A percentile compares a stretch with the other conserved stretches of the same genome.
Conservation (phyloP, 2,113 vertebrate genomes). For the Ancistrus triradiatus region DNA sequence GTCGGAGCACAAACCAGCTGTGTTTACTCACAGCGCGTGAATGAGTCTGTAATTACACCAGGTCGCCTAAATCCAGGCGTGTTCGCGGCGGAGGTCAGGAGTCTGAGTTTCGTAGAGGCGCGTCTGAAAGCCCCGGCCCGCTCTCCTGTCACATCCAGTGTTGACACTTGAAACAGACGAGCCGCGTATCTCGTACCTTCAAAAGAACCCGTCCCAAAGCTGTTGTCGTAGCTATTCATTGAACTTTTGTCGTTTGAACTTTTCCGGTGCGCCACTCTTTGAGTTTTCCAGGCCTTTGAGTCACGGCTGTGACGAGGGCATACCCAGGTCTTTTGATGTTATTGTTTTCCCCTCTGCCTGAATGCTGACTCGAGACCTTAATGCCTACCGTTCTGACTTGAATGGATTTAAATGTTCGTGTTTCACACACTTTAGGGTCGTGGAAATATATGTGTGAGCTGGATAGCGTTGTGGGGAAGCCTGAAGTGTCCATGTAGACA, state of each 20-base stretch:
- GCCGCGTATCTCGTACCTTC: constrained; percentile 7
- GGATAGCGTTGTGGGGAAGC: too few relatives aligned
- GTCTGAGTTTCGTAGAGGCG: neutral
- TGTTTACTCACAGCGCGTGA: neutral
- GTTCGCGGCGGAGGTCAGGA: neutral
- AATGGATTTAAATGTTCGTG: too few relatives aligned
- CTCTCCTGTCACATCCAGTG: constrained; percentile 19
- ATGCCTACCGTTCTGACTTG: too few relatives aligned
- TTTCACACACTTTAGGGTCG: too few relatives aligned
- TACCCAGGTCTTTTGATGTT: neutral
- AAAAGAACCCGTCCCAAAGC: neutral
- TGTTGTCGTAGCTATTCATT: neutral
- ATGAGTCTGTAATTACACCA: neutral
- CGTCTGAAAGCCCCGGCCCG: neutral
- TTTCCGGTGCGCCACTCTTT: neutral
- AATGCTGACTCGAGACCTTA: too few relatives aligned
- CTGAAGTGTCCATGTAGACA: too few relatives aligned
- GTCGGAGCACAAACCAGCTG: neutral
- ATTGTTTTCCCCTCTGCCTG: too few relatives aligned
- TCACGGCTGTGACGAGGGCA: neutral
- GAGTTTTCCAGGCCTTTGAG: neutral
- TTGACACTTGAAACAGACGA: constrained; percentile 1
- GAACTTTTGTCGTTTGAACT: constrained; percentile 18
- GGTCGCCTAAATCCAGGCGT: neutral
- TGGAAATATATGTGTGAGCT: too few relatives aligned